Percentiles rank a stretch among this genome's conserved stretches.
These are phyloP conservation scores for Mus minutoides DNA, from an alignment of 2,797 vertebrate genomes.

Conservation along the genomic window DNA sequence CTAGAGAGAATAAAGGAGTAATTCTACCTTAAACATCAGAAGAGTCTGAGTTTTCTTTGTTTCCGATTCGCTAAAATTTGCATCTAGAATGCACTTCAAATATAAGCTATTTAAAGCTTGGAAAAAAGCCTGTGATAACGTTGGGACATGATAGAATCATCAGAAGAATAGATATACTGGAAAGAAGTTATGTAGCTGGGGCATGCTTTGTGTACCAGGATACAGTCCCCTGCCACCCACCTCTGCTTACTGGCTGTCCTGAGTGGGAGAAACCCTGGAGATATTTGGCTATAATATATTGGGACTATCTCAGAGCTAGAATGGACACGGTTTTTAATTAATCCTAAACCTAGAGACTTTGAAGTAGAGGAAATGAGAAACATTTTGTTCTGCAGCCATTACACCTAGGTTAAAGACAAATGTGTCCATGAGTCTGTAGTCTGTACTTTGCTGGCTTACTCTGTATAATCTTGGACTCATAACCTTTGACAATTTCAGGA, in stretches of 20 bases:
- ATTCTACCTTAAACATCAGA: not conserved
- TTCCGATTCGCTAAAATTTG: not conserved
- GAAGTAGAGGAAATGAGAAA: not conserved
- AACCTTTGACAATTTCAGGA: not conserved
- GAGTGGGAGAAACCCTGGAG: not conserved
- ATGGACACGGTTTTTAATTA: not conserved
- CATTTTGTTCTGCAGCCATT: not conserved
- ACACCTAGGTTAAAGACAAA: not conserved
- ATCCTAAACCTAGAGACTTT: not conserved
- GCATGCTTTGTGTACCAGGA: rapidly evolving
- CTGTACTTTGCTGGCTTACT: not conserved
- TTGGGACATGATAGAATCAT: not conserved
- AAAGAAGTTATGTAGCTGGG: not conserved
- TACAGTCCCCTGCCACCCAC: rapidly evolving
- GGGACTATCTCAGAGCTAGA: not conserved
- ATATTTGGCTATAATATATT: not conserved
- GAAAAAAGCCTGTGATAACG: not conserved
- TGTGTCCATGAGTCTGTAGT: too few species aligned
- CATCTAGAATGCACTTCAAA: not conserved
- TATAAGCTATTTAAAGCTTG: not conserved
- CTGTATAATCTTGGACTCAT: not conserved
- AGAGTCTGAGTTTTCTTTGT: not conserved
- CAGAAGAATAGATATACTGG: not conserved
- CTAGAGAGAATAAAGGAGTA: not conserved
- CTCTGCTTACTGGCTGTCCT: not conserved